Percentiles rank a stretch among this genome's conserved stretches.
phyloP scores from a whole-genome alignment of 2,797 vertebrate genomes.

The Sitta carolinensis region DNA sequence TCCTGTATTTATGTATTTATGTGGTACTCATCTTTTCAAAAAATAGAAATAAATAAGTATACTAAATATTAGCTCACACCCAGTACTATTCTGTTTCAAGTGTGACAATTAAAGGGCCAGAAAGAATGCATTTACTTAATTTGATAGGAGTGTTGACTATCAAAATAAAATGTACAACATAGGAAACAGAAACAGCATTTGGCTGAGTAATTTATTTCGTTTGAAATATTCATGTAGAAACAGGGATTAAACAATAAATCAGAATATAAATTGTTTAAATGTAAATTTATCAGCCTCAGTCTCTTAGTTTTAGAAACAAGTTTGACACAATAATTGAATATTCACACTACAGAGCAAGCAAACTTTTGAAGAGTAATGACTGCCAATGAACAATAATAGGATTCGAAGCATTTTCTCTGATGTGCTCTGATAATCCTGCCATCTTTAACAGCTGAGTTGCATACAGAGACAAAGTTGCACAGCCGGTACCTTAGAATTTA shows the following conservation, averaged over 20 bases:
- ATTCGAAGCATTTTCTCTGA: slow-evolving; percentile 5
- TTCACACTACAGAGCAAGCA: neutral
- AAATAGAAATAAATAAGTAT: neutral
- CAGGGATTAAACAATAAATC: neutral
- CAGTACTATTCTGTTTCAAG: neutral
- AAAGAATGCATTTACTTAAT: neutral
- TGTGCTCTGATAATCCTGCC: neutral
- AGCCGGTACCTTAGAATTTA: neutral
- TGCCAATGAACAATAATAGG: neutral
- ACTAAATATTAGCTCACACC: neutral
- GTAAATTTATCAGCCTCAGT: neutral
- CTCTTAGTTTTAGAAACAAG: neutral
- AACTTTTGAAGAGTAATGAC: neutral
- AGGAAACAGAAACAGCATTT: neutral
- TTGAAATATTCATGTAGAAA: neutral
- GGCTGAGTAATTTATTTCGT: neutral
- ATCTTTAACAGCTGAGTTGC: neutral
- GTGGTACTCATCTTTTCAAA: neutral
- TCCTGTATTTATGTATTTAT: neutral
- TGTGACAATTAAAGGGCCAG: neutral
- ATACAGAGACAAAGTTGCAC: neutral
- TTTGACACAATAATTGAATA: neutral
- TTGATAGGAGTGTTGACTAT: neutral
- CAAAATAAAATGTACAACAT: neutral
- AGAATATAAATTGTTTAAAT: neutral